phyloP scores from a whole-genome alignment of 2,888 invertebrate genomes.

The Acanthosoma haemorrhoidale region DNA sequence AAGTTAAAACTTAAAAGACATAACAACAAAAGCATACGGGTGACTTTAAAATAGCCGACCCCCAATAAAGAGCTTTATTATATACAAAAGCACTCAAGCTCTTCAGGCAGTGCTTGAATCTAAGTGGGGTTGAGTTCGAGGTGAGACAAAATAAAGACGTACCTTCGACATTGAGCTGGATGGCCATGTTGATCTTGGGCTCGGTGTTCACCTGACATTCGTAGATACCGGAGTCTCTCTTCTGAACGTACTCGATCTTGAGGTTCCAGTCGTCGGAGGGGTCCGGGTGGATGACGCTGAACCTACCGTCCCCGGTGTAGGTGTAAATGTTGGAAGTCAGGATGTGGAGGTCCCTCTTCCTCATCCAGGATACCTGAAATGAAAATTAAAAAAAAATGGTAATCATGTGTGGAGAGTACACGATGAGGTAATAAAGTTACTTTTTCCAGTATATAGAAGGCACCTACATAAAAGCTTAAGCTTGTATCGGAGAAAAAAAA shows the following conservation, averaged over 20 bases:
- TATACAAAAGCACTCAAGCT: slow-evolving; percentile 30
- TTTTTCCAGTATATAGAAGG: too few relatives aligned
- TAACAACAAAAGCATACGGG: slow-evolving; percentile 27
- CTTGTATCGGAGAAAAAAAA: too few relatives aligned
- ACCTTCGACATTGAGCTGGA: slow-evolving; percentile 76
- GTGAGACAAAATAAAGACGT: slow-evolving; percentile 41
- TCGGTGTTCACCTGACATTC: slow-evolving; percentile 88
- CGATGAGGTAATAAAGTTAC: too few relatives aligned
- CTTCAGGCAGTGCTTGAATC: slow-evolving; percentile 24
- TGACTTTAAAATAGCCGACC: slow-evolving; percentile 1
- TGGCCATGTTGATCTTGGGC: slow-evolving; percentile 81
- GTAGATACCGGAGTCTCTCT: slow-evolving; percentile 76
- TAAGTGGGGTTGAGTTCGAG: not conserved
- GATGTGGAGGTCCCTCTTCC: slow-evolving; percentile 76
- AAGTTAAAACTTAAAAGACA: slow-evolving; percentile 13
- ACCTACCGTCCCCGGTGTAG: slow-evolving; percentile 80
- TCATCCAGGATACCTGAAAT: slow-evolving; percentile 77
- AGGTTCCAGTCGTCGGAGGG: slow-evolving; percentile 83
- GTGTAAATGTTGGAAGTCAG: slow-evolving; percentile 78
- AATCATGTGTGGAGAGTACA: too few relatives aligned
- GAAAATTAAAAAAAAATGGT: too few relatives aligned
- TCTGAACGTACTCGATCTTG: slow-evolving; percentile 76
- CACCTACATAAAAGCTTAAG: too few relatives aligned
- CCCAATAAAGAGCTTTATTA: slow-evolving; percentile 14
- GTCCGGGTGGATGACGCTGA: slow-evolving; percentile 77